Base-by-base conservation (phyloP, 2,797 vertebrate genomes). In the Enteromius thamalakanensis region DNA sequence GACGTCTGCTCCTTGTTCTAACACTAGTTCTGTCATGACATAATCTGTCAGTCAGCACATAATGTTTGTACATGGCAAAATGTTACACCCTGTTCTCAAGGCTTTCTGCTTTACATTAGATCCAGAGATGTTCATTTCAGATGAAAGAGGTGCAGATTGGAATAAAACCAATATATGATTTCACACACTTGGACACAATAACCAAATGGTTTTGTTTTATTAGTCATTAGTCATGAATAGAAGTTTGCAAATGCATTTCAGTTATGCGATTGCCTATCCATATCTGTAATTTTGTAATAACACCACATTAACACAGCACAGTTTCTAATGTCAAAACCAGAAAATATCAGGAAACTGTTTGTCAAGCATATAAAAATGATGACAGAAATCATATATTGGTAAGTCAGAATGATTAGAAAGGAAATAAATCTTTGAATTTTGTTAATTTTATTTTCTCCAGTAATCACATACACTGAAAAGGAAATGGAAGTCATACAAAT, bases 11-110 rank as follows among this genome's bases (percentile, higher is more conserved):
- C 6, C 42, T 65, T 4, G 5, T 40, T 68, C 5, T 15, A 70
- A 23, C 26, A 49, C 26, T 23, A 45, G 11, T 10, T 49, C 51
- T 58, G 34, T 45, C 51, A 29, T 58, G 72, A 76, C 49, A 21
- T 68, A 15, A 45, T 76, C n/a, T 82, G 21, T 67, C 19, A 32
- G 34, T 34, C 47, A 47, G 37, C 45, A 45, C 8, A 76, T 77
- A 34, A 34, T 60, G 74, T 83, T 83, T 68, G 2, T 26, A 29
- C 26, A 49, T 12, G 26, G 19, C 12, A 37, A 81, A 40, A 26
- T 53, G 26, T 23, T 55, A 26, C 29, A n/a, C 19, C 15, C 9
- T 26, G 29, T 45, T 80, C 37, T 67, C 10, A 0, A 29, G 58
- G 8, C 8, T 34, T 34, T 49, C 5, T 14, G 29, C 51, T 68